Evolutionary conservation across 2,888 invertebrate genomes (phyloP).

Genomic region (Ptychoptera albimana): DNA sequence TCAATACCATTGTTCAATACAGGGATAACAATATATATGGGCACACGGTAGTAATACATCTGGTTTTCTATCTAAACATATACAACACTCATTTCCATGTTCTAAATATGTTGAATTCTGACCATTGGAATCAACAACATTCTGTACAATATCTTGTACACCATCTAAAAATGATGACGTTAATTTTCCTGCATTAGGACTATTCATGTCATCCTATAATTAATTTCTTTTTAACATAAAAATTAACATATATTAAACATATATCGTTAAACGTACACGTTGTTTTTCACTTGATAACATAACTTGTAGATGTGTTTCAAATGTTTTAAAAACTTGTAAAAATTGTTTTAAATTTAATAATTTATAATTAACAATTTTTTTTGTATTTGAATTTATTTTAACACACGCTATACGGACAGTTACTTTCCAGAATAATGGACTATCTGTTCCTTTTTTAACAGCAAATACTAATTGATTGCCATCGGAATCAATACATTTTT

Average conservation of each 20-base stretch:
- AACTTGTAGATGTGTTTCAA: constrained; percentile 32
- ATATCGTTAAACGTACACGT: constrained; percentile 13
- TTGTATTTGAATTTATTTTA: constrained; percentile 36
- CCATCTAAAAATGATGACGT: too few species aligned
- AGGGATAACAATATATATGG: constrained; percentile 51
- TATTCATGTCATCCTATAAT: too few species aligned
- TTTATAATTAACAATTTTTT: constrained; percentile 39
- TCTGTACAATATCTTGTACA: too few species aligned
- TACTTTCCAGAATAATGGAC: constrained; percentile 49
- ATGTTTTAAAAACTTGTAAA: constrained; percentile 40
- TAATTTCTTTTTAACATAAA: too few species aligned
- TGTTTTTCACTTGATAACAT: constrained; percentile 22
- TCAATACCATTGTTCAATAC: constrained; percentile 53
- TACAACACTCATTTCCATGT: constrained; percentile 44
- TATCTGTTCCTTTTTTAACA: constrained; percentile 45
- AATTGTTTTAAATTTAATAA: constrained; percentile 46
- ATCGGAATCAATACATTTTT: constrained; percentile 39
- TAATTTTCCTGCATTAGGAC: too few species aligned
- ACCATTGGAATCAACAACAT: too few species aligned
- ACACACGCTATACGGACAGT: constrained; percentile 48
- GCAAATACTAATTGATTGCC: constrained; percentile 48
- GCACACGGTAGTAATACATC: constrained; percentile 52
- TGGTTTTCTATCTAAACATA: constrained; percentile 52
- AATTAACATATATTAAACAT: too few species aligned
- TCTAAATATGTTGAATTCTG: constrained; percentile 15